Base-by-base conservation (phyloP, 2,113 vertebrate species). In the Lepidothrix coronata region DNA sequence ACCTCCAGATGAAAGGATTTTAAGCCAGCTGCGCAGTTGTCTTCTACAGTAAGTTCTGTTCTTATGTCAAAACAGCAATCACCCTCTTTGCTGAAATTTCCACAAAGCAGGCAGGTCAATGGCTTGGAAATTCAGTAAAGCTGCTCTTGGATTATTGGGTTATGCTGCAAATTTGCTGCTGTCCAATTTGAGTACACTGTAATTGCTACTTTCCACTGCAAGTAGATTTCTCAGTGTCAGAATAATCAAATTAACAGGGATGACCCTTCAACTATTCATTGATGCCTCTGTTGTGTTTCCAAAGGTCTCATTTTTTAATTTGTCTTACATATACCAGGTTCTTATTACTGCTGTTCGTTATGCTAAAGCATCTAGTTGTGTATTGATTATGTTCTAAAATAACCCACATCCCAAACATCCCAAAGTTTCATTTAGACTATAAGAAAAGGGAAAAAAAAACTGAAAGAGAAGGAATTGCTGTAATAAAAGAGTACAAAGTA, bases 191-290 rank as follows among this genome's bases (percentile, higher is more conserved):
- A 89, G 51, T 55, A 44, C 24, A 12, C 23, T 78, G 13, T 87
- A 78, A 78, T 82, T 89, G 73, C 81, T 93, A 16, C 58, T 88
- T 92, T 80, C 41, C 55, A 74, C 55, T 86, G 55, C 55, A 68
- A 83, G 57, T 63, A 61, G 55, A 48, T 84, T 74, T 74, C 80
- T 33, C 33, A 30, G 62, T 78, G 58, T 79, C 78, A 79, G 73
- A 89, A 78, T 90, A 75, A 88, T 71, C 35, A 83, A 92, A 92
- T 93, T 91, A 88, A 51, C 49, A 77, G 82, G 71, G 9, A n/a
- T 83, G 76, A 90, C 75, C 82, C 71, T 82, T 89, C 65, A 87
- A 4, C 61, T 62, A 15, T 70, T 73, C 63, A 48, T 23, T 73
- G 62, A 49, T 82, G 41, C 28, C 27, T 78, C 58, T 82, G n/a